Conservation (phyloP, 2,113 vertebrate genomes). For the Podiceps cristatus region DNA sequence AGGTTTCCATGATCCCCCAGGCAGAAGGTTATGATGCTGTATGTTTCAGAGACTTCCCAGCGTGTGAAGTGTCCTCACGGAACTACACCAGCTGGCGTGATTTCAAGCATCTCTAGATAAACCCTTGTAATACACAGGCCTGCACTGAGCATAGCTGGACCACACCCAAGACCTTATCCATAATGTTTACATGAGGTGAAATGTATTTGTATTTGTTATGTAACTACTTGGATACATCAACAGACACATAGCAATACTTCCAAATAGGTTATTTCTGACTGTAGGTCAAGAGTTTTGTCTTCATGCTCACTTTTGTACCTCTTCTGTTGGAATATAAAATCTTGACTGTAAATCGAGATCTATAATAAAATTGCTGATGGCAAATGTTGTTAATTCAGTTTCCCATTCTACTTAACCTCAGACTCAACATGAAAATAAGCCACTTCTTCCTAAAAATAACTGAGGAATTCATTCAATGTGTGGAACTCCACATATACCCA, state of each 20-base stretch:
- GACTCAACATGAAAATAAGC: not conserved
- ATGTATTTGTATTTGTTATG: not conserved
- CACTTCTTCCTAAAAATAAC: not conserved
- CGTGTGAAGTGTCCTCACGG: not conserved
- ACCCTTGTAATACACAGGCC: not conserved
- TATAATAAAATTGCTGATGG: not conserved
- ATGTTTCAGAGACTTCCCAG: not conserved
- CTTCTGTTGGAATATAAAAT: not conserved
- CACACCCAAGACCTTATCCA: not conserved
- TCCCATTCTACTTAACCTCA: not conserved
- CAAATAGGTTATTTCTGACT: not conserved
- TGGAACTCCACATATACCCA: not conserved
- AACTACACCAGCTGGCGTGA: not conserved
- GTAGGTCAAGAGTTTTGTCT: not conserved
- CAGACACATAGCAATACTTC: not conserved
- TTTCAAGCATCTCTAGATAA: not conserved
- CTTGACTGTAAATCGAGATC: not conserved
- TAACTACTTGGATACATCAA: not conserved
- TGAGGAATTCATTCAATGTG: not conserved
- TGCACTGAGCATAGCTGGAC: not conserved
- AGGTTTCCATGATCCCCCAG: not conserved
- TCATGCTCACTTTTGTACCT: slow-evolving; percentile 12
- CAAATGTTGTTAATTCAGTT: not conserved
- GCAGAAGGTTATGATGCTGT: not conserved
- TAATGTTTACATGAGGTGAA: slow-evolving; percentile 21